A percentile compares a stretch with the other conserved stretches of the same genome.
These are phyloP conservation scores for Protaetia brevitarsis DNA, from an alignment of 1,140 invertebrate species.

Conservation along the genomic window DNA sequence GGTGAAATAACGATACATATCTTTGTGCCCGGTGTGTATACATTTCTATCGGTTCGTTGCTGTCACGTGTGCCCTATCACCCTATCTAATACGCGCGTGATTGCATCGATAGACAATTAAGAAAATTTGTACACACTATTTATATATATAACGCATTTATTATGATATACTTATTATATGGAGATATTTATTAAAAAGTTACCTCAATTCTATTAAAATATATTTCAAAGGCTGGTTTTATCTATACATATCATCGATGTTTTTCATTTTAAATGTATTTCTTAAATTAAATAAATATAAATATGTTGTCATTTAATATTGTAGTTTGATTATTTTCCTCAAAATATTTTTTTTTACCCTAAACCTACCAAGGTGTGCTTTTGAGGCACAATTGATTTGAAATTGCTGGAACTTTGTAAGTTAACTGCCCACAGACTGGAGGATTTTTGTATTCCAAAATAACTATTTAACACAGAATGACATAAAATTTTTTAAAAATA, in stretches of 20 bases:
- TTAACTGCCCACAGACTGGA: too few relatives aligned
- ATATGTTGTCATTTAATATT: conserved; percentile 2
- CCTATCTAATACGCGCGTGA: too few relatives aligned
- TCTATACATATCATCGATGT: background rate
- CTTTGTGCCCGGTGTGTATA: background rate
- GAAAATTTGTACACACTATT: background rate
- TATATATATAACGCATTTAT: background rate
- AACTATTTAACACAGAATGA: too few relatives aligned
- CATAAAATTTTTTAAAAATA: too few relatives aligned
- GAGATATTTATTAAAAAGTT: conserved; percentile 7
- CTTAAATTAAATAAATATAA: conserved; percentile 10
- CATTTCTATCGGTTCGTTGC: background rate
- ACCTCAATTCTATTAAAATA: background rate
- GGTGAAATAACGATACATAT: background rate
- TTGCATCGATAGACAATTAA: background rate
- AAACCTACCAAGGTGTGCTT: background rate
- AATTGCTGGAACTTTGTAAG: too few relatives aligned
- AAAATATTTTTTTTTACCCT: background rate
- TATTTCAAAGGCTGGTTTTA: background rate
- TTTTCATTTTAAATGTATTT: background rate
- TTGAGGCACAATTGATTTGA: background rate
- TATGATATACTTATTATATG: background rate
- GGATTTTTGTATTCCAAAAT: too few relatives aligned
- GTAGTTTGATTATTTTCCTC: too few relatives aligned
- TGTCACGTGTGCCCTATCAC: background rate